Evolutionary conservation across 2,888 invertebrate genomes (phyloP).

Genomic region (Tipula helvola): DNA sequence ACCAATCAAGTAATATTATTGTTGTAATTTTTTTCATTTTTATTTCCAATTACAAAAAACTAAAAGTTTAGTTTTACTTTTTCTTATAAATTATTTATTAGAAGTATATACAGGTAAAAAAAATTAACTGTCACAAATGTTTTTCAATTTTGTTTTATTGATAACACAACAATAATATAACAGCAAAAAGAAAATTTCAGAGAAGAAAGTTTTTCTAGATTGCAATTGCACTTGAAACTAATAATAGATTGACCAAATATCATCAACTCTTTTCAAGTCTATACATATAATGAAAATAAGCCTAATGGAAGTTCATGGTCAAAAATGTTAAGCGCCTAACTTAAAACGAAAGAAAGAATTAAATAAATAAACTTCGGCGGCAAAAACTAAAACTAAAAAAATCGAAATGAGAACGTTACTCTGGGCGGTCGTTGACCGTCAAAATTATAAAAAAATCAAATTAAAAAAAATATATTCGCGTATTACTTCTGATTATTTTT

Average conservation of each 20-base stretch:
- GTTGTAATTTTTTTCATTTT: neutral
- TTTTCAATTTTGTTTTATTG: neutral
- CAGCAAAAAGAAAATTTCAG: neutral
- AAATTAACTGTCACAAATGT: neutral
- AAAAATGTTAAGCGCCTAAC: neutral
- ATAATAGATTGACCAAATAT: neutral
- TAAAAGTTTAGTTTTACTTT: neutral
- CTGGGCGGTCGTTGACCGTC: neutral
- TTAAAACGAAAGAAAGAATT: neutral
- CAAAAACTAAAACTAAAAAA: neutral
- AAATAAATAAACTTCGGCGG: neutral
- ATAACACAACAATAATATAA: neutral
- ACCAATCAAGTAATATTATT: neutral
- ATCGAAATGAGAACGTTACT: conserved; percentile 7
- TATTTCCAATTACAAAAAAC: neutral
- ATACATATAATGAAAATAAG: neutral
- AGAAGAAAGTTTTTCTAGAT: neutral
- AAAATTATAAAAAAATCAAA: neutral
- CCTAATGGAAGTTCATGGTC: neutral
- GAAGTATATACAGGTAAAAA: neutral
- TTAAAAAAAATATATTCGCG: neutral
- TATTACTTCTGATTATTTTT: conserved; percentile 8
- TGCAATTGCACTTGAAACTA: neutral
- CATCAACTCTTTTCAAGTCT: neutral
- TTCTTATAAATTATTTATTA: conserved; percentile 8